Percentiles rank a stretch among this genome's conserved stretches.
Evolutionary conservation across 2,113 vertebrate genomes (phyloP).

Genomic region (Opisthocomus hoazin): DNA sequence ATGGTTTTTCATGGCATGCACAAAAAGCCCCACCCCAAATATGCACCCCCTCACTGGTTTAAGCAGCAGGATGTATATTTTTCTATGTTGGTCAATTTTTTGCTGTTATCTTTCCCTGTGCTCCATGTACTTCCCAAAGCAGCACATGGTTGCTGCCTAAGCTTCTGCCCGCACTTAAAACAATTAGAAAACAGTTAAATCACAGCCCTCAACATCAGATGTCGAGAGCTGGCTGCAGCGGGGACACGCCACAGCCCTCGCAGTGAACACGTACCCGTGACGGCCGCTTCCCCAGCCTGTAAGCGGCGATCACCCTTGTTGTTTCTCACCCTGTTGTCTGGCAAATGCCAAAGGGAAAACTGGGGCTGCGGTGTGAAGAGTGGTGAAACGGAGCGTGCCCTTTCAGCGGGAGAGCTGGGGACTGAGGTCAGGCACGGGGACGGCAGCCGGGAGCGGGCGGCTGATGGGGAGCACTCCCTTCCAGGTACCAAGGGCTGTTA

Average conservation of each 20-base stretch:
- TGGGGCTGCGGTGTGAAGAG: too few species aligned
- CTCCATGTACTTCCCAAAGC: neutral
- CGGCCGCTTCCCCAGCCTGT: neutral
- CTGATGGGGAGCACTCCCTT: neutral
- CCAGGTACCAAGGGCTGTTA: neutral
- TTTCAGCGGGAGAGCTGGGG: neutral
- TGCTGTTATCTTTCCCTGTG: neutral
- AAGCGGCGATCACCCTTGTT: neutral
- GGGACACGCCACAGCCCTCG: neutral
- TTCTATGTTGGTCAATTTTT: neutral
- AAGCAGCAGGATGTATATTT: neutral
- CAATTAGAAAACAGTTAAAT: neutral
- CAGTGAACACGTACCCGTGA: rapidly evolving
- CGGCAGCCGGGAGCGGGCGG: neutral
- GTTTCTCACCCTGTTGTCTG: neutral
- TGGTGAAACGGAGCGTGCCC: rapidly evolving
- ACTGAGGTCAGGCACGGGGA: neutral
- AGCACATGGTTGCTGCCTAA: neutral
- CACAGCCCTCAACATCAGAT: neutral
- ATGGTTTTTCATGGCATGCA: neutral
- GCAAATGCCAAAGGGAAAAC: rapidly evolving
- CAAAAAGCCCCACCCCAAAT: neutral
- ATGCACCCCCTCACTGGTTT: neutral
- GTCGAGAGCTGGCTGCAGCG: rapidly evolving
- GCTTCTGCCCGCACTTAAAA: neutral